Base-by-base conservation (phyloP, 2,797 vertebrate species). In the Corythornis leucogaster region DNA sequence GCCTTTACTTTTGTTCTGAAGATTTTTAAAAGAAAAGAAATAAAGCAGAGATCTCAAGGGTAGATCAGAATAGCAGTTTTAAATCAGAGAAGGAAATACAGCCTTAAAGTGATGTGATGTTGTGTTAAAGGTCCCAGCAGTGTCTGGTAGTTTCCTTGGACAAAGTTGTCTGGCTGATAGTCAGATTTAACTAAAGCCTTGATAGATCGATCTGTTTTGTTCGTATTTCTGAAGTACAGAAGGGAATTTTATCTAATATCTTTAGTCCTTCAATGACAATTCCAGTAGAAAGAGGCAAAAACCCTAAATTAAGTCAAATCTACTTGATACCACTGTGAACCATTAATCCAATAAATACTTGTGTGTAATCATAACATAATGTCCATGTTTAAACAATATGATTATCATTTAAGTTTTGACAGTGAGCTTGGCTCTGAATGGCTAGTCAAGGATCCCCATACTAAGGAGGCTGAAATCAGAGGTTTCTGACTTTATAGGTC, bases 1-100 rank as follows among this genome's bases (percentile, higher is more conserved):
- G n/a, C 31, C 50, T 95, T 88, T 70, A 70, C 22, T 92, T 87
- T 51, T 93, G 76, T 80, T 73, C 75, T 67, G 59, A 90, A 90
- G 48, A 57, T 30, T 66, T 63, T 74, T 78, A 51, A 83, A 87
- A 68, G 28, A 64, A n/a, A 64, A 74, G 70, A 88, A 88, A 79
- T 79, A 90, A 91, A 86, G 25, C 16, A 53, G 68, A 82, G 15
- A 50, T 88, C 83, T 92, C 90, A 76, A 92, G 38, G 48, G 50
- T 77, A 86, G 67, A 94, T 79, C 40, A 81, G 75, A 89, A 94
- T 84, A 59, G 31, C 46, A 74, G 63, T 62, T 84, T 93, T 42
- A 88, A 91, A 86, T 42, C 40, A 28, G 68, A 83, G 66, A 57
- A 67, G 22, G 66, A 87, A 95, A 91, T 63, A 50, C 8, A 76